Percentiles rank a stretch among this genome's conserved stretches.
Conservation (phyloP, 1,140 invertebrate species). For the Zaprionus capensis region DNA sequence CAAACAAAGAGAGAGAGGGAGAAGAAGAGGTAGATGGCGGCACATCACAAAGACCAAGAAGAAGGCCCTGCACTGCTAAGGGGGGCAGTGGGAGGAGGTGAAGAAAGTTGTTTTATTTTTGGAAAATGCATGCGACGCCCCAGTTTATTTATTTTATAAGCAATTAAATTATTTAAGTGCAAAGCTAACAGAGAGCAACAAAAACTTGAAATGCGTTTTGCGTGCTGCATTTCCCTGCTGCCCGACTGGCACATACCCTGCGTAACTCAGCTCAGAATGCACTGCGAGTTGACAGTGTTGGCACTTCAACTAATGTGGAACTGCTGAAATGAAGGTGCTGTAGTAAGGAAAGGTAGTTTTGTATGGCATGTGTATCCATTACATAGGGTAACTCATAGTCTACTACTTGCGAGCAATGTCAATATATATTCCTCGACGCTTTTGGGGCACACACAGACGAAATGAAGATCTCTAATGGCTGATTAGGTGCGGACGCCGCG, state of each 20-base stretch:
- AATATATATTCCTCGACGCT: not conserved
- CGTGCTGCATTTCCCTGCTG: slow-evolving; percentile 7
- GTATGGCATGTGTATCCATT: not conserved
- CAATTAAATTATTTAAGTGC: slow-evolving; percentile 82
- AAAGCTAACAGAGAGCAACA: slow-evolving; percentile 66
- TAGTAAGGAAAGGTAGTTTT: too few species aligned
- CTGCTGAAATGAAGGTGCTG: not conserved
- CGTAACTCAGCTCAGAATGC: not conserved
- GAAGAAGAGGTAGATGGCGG: slow-evolving; percentile 6
- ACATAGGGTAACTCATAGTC: slow-evolving; percentile 1
- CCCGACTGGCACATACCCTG: slow-evolving; percentile 10
- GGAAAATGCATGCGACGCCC: slow-evolving; percentile 38
- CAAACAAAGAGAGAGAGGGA: not conserved
- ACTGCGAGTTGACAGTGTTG: not conserved
- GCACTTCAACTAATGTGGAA: not conserved
- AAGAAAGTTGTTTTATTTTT: slow-evolving; percentile 20
- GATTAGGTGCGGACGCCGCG: slow-evolving; percentile 58
- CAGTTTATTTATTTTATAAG: slow-evolving; percentile 75
- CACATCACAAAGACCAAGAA: slow-evolving; percentile 47
- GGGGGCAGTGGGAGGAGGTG: not conserved
- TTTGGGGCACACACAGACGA: slow-evolving; percentile 57
- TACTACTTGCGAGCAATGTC: not conserved
- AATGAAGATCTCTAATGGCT: slow-evolving; percentile 76
- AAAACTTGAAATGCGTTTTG: slow-evolving; percentile 34
- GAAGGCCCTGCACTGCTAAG: not conserved